phyloP scores from a whole-genome alignment of 2,797 vertebrate genomes.

The Sparidentex hasta region DNA sequence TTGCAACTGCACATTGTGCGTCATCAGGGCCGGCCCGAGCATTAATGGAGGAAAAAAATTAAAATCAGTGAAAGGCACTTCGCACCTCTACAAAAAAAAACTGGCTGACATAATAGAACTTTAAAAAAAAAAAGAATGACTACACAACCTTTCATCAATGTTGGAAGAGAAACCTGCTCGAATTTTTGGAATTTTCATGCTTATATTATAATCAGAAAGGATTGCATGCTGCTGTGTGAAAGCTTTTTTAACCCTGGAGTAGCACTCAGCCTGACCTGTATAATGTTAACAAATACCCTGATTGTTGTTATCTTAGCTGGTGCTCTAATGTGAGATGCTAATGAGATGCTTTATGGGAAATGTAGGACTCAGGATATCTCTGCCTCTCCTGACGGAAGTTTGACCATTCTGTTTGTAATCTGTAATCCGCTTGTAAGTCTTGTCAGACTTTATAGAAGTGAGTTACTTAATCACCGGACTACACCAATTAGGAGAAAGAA shows the following conservation, averaged over 20 bases:
- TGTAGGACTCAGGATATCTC: neutral
- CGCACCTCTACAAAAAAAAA: neutral
- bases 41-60: neutral
- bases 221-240: neutral
- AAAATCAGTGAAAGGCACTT: neutral
- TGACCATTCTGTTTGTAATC: neutral
- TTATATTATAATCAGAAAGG: neutral
- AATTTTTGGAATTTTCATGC: neutral
- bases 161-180: neutral
- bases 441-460: neutral
- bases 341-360: neutral
- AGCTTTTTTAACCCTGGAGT: neutral
- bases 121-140: neutral
- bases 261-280: neutral
- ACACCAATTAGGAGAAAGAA: neutral
- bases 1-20: neutral
- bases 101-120: neutral
- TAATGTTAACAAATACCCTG: neutral
- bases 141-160: neutral
- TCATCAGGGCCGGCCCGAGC: neutral
- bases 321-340: neutral
- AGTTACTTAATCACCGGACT: slow-evolving; percentile 1
- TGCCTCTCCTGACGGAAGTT: neutral
- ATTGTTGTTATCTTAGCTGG: neutral
- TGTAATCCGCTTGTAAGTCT: too few species aligned